Evolutionary conservation across 2,888 invertebrate species (phyloP).

Genomic region (Aphelenchoides bicaudatus): DNA sequence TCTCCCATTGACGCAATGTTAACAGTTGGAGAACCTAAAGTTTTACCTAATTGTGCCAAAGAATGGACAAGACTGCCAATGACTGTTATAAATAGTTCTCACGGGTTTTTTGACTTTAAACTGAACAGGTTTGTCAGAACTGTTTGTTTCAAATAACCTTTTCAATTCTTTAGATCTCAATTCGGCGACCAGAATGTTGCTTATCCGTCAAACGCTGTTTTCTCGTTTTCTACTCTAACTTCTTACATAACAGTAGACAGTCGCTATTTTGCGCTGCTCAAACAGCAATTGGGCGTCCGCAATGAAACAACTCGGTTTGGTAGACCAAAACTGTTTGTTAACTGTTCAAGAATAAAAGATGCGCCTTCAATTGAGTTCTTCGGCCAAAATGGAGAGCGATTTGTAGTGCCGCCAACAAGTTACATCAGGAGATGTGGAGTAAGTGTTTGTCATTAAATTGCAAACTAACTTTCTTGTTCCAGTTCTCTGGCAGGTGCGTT

Average conservation of each 20-base stretch:
- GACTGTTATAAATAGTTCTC: neutral
- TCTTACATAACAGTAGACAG: constrained; percentile 4
- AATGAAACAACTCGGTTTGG: no score
- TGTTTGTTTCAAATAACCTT: neutral
- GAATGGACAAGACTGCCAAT: neutral
- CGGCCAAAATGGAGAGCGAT: neutral
- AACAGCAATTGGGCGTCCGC: no score
- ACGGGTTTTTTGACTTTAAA: constrained; percentile 6
- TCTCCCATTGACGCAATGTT: constrained; percentile 5
- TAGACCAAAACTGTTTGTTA: no score
- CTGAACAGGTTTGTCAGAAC: neutral
- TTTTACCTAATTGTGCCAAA: neutral
- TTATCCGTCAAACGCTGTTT: neutral
- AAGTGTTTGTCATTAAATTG: neutral
- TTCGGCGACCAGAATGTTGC: neutral
- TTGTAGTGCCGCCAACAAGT: neutral
- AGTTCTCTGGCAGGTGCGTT: neutral
- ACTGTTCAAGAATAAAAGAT: no score
- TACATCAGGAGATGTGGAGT: neutral
- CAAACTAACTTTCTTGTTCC: neutral
- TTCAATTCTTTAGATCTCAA: neutral
- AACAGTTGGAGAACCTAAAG: neutral
- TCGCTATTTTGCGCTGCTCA: no score
- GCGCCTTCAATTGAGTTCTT: neutral
- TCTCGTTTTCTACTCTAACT: constrained; percentile 4